Base-by-base conservation (phyloP, 2,113 vertebrate genomes). In the Bubo blakistoni region DNA sequence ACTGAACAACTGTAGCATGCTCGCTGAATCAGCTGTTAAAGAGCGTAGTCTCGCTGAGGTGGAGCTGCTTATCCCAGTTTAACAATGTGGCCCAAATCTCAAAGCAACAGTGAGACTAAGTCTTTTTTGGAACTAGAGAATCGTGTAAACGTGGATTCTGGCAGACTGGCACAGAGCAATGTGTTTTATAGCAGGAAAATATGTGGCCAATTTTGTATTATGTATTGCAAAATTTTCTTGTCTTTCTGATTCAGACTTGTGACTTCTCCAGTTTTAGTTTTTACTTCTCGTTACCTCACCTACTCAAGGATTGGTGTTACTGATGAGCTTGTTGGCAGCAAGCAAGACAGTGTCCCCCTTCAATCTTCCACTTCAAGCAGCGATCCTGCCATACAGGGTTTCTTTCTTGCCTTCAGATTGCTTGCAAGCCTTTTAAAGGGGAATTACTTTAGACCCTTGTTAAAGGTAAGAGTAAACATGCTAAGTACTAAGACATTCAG, bases 381-480 rank as follows among this genome's bases (percentile, higher is more conserved):
- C 1, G 16, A 92, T 62, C 57, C 77, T 51, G 22, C 81, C 70
- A 80, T 73, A 90, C 38, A 69, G 44, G 36, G 16, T 73, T 93
- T 69, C 76, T 91, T 88, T 96, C 70, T 86, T 90, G 82, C 76
- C 40, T 96, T 79, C 85, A 78, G 72, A 83, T 26, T 80, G 54
- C 84, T 89, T 87, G 73, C 24, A 52, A 91, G 81, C 40, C 73
- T 90, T 97, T 94, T 89, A 94, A 86, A 94, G 29, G 55, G 73
- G 86, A 96, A 80, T 96, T 94, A 84, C 83, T 93, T 96, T 91
- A 81, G 81, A 85, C 88, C 15, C 88, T 95, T 95, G 90, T 97
- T 96, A 96, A 95, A 96, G 71, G 59, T 81, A 93, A 90, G 88
- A 86, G 90, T 91, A 96, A 96, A 96, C 93, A 97, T 36, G 61